These are phyloP conservation scores for Aphelocoma coerulescens DNA, from an alignment of 2,113 vertebrate species.

Conservation along the genomic window DNA sequence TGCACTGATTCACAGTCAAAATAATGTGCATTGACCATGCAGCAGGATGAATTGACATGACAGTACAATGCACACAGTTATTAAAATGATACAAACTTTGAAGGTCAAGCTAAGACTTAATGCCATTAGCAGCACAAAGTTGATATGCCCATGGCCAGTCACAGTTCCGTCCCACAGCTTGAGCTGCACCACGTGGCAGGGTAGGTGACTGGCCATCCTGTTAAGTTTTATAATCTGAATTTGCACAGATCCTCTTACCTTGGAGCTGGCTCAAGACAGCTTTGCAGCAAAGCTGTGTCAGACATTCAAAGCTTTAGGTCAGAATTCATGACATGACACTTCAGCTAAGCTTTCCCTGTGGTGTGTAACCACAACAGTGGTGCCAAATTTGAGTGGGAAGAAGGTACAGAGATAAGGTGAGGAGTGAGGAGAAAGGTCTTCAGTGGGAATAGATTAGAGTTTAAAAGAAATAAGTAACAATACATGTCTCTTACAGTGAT, in stretches of 20 bases:
- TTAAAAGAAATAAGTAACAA: not conserved
- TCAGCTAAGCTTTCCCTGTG: not conserved
- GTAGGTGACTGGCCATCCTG: not conserved
- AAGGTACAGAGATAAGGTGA: not conserved
- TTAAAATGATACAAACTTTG: not conserved
- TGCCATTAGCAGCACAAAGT: not conserved
- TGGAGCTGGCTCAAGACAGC: not conserved
- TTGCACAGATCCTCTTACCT: not conserved
- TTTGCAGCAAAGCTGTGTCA: not conserved
- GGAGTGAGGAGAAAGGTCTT: not conserved
- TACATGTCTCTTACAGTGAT: not conserved
- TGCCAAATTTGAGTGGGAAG: not conserved
- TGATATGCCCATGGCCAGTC: not conserved
- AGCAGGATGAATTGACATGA: not conserved
- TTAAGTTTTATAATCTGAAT: not conserved
- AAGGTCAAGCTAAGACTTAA: not conserved
- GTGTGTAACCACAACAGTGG: not conserved
- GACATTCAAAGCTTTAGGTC: not conserved
- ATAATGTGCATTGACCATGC: not conserved
- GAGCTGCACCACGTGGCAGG: not conserved
- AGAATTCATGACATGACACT: not conserved
- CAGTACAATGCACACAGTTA: not conserved
- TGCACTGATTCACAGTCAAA: slow-evolving; percentile 5
- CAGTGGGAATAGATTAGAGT: not conserved
- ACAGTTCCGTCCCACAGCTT: not conserved